A percentile compares a stretch with the other conserved stretches of the same genome.
phyloP scores from a whole-genome alignment of 2,113 vertebrate genomes.

The Platysteira castanea region DNA sequence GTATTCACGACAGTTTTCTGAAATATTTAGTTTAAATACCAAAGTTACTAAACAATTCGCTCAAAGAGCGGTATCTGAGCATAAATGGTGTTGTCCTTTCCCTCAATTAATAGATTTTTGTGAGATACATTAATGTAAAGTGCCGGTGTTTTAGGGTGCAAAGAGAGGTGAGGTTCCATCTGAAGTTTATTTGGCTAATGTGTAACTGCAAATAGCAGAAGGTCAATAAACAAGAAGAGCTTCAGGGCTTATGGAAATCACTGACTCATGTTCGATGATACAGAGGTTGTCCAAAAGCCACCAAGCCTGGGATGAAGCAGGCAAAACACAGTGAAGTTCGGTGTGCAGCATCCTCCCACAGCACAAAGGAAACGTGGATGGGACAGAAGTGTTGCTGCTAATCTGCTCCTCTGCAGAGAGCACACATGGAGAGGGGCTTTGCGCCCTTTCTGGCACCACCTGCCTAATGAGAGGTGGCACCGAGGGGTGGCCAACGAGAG shows the following conservation, averaged over 20 bases:
- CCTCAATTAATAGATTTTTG: not conserved
- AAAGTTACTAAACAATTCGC: not conserved
- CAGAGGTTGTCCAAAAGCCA: not conserved
- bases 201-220: not conserved
- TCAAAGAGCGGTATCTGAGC: not conserved
- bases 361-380: fast-evolving
- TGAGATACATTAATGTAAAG: not conserved
- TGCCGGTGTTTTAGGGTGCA: not conserved
- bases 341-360: not conserved
- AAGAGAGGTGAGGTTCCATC: not conserved
- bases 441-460: not conserved
- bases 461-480: not conserved
- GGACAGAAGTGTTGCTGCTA: not conserved
- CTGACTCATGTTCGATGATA: not conserved
- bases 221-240: not conserved
- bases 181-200: not conserved
- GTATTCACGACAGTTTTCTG: not conserved
- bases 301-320: not conserved
- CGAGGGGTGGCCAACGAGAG: fast-evolving
- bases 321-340: not conserved
- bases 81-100: not conserved
- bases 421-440: not conserved
- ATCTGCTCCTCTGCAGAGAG: not conserved
- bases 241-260: not conserved
- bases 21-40: not conserved